Evolutionary conservation across 2,888 invertebrate genomes (phyloP).

Genomic region (Chironomus riparius): DNA sequence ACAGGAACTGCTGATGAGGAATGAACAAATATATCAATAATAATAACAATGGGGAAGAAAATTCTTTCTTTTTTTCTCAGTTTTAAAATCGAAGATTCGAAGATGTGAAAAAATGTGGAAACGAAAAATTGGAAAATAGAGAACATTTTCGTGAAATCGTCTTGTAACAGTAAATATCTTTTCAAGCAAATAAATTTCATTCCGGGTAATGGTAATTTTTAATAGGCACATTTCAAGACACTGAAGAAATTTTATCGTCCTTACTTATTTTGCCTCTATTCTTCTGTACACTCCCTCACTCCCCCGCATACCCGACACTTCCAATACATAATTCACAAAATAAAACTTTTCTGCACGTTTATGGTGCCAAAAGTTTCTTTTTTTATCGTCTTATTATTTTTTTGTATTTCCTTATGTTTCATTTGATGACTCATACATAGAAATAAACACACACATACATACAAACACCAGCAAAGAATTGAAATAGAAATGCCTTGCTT

Average conservation of each 20-base stretch:
- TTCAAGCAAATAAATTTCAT: background rate
- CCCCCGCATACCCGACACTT: background rate
- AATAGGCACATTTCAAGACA: slow-evolving; percentile 3
- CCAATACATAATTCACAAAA: background rate
- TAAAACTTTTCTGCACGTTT: background rate
- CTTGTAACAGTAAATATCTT: background rate
- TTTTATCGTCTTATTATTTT: background rate
- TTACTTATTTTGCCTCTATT: background rate
- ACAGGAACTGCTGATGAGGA: too few relatives aligned
- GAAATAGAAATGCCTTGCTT: background rate
- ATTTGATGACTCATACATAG: background rate
- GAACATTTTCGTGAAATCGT: background rate
- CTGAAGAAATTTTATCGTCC: background rate
- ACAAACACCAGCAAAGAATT: background rate
- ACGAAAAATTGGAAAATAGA: background rate
- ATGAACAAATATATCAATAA: background rate
- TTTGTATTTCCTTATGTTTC: background rate
- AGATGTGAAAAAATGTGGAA: background rate
- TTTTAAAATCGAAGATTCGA: background rate
- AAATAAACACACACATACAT: background rate
- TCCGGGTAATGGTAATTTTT: slow-evolving; percentile 1
- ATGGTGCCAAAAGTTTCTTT: slow-evolving; percentile 3
- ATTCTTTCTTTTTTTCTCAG: background rate
- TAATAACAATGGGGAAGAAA: background rate
- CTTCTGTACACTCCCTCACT: background rate